Percentiles rank a stretch among this genome's conserved stretches.
Evolutionary conservation across 2,888 invertebrate species (phyloP).

Genomic region (Caenorhabditis sulstoni): DNA sequence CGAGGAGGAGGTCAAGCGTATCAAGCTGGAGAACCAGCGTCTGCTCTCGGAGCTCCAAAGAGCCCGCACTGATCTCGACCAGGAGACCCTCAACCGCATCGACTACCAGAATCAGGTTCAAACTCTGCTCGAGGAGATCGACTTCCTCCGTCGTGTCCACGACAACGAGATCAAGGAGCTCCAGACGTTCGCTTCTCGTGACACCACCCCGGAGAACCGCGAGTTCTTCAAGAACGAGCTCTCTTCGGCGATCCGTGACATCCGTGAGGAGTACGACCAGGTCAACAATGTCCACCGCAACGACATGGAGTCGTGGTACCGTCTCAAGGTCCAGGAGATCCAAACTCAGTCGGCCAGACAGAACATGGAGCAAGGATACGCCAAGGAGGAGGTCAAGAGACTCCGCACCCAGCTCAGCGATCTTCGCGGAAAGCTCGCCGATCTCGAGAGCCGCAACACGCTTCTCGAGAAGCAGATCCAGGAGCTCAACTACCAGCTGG

Average conservation of each 20-base stretch:
- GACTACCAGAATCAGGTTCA: slow-evolving; percentile 83
- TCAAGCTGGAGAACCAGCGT: slow-evolving; percentile 82
- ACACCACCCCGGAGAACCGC: slow-evolving; percentile 83
- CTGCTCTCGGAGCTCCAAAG: slow-evolving; percentile 70
- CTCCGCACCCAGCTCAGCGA: slow-evolving; percentile 82
- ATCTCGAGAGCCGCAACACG: slow-evolving; percentile 82
- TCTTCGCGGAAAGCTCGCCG: slow-evolving; percentile 82
- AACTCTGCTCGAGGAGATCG: slow-evolving; percentile 83
- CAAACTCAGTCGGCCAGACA: slow-evolving; percentile 82
- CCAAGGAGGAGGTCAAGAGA: slow-evolving; percentile 82
- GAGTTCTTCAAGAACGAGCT: slow-evolving; percentile 84
- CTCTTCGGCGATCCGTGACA: slow-evolving; percentile 82
- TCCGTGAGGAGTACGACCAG: slow-evolving; percentile 82
- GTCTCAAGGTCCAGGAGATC: slow-evolving; percentile 83
- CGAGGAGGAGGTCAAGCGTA: slow-evolving; percentile 80
- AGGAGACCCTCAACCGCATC: slow-evolving; percentile 82
- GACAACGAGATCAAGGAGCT: slow-evolving; percentile 83
- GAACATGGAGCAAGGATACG: slow-evolving; percentile 81
- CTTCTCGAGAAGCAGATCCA: slow-evolving; percentile 83
- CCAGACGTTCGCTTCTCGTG: slow-evolving; percentile 82
- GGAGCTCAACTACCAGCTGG: slow-evolving; percentile 82
- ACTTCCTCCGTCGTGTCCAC: slow-evolving; percentile 83
- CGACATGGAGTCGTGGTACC: slow-evolving; percentile 83
- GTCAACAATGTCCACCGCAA: slow-evolving; percentile 81
- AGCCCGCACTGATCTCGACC: slow-evolving; percentile 81